Evolutionary conservation across 2,113 vertebrate species (phyloP).

Genomic region (Fukomys damarensis): DNA sequence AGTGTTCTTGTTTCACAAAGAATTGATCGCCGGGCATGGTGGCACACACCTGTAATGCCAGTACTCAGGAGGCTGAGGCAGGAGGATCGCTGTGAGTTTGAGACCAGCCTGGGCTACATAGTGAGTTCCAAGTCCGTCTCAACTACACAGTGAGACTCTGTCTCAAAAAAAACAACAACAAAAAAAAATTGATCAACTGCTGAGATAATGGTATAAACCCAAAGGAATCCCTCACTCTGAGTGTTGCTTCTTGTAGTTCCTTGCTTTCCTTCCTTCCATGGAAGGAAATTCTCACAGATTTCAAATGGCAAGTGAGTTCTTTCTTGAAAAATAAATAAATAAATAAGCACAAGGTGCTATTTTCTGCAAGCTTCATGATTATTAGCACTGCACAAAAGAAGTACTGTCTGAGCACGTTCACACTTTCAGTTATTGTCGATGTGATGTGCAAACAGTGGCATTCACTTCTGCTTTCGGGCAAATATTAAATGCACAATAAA

Average conservation of each 20-base stretch:
- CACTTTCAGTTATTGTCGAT: not conserved
- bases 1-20: conserved; percentile 40
- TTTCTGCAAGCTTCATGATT: conserved; percentile 35
- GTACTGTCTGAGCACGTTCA: not conserved
- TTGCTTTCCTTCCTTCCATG: not conserved
- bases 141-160: no score
- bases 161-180: no score
- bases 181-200: conserved; percentile 62
- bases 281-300: conserved; percentile 55
- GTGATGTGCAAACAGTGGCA: not conserved
- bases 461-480: not conserved
- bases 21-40: no score
- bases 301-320: conserved; percentile 37
- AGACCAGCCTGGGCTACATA: no score
- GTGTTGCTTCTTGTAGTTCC: not conserved
- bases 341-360: not conserved
- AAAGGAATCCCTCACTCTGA: conserved; percentile 27
- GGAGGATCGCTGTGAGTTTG: no score
- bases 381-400: conserved; percentile 21
- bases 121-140: no score
- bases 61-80: no score
- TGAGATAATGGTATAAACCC: not conserved
- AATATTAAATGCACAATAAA: conserved; percentile 45
- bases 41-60: no score
- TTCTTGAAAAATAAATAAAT: not conserved